Base-by-base conservation (phyloP, 2,888 invertebrate genomes). In the Microplitis manilae region DNA sequence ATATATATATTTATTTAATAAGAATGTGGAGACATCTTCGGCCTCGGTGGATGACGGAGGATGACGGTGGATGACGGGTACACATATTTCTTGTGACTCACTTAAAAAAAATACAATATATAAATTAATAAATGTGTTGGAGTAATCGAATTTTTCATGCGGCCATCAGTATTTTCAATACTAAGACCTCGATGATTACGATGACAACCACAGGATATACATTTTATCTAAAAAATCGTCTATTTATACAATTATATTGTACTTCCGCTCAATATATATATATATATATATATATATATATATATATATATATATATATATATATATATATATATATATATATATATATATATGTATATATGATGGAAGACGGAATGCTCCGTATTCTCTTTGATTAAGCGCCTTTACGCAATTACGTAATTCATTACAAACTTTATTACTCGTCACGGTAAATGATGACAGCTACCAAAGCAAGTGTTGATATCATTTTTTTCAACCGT, bases 381-480 rank as follows among this genome's bases (percentile, higher is more conserved):
- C 13, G 80, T 73, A 70, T 70, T 73, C 70, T 77, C 77, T 77
- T 78, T 77, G 68, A 79, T 74, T 70, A 70, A 62, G 82, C 75
- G 70, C 62, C 73, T 64, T 64, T 60, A 68, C 74, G 76, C 75
- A 85, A 85, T 86, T 86, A 83, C 83, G 82, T 80, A 84, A 85
- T 82, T 81, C 81, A 81, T 81, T 79, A 71, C 13, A 70, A 79
- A 70, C 81, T 7, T 65, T 30, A 30, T 30, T 68, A 30, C 67
- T 59, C 81, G 85, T 85, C 83, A 85, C 84, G 83, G 85, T 79
- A 78, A 78, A 69, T 79, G 85, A 86, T 83, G 83, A 83, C 83
- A 81, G 82, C 81, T 79, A 82, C 83, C 82, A 81, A 81, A 78
- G 73, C 70, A 72, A 78, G 78, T 76, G 76, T 71, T 73, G 60